These are phyloP conservation scores for Crossocerus cetratus DNA, from an alignment of 2,888 invertebrate species.

Conservation along the genomic window DNA sequence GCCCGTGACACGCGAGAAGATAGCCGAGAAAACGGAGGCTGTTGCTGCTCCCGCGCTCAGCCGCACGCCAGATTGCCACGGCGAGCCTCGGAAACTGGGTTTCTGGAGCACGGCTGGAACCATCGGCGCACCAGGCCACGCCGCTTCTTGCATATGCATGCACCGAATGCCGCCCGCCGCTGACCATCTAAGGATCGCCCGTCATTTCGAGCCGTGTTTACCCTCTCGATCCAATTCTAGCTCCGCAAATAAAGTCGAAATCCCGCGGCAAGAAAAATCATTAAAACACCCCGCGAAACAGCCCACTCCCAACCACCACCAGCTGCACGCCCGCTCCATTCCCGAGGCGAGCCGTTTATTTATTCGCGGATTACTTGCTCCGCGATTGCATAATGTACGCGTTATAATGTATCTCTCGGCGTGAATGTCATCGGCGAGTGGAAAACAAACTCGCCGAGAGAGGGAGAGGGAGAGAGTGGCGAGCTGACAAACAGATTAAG, in stretches of 20 bases:
- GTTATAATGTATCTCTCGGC: not conserved
- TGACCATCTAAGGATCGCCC: conserved; percentile 7
- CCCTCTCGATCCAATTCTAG: too few relatives aligned
- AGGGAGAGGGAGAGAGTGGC: too few relatives aligned
- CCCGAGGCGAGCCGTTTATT: not conserved
- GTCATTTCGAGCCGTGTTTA: conserved; percentile 2
- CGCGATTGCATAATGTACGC: conserved; percentile 4
- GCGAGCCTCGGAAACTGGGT: conserved; percentile 66
- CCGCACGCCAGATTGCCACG: too few relatives aligned
- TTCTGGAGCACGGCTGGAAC: conserved; percentile 65
- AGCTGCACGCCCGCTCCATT: not conserved
- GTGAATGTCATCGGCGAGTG: not conserved
- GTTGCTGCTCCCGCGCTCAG: conserved; percentile 29
- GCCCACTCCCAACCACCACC: too few relatives aligned
- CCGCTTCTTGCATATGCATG: not conserved
- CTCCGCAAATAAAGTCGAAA: too few relatives aligned
- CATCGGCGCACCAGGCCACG: conserved; percentile 23
- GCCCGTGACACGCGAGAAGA: conserved; percentile 31
- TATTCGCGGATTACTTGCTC: not conserved
- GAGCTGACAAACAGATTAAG: too few relatives aligned
- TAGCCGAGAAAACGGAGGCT: conserved; percentile 50
- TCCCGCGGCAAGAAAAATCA: too few relatives aligned
- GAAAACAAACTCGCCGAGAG: not conserved
- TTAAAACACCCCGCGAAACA: too few relatives aligned
- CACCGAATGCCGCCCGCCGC: too few relatives aligned